Percentiles rank a stretch among this genome's conserved stretches.
Conservation (phyloP, 2,888 invertebrate species). For the Piscicola geometra region DNA sequence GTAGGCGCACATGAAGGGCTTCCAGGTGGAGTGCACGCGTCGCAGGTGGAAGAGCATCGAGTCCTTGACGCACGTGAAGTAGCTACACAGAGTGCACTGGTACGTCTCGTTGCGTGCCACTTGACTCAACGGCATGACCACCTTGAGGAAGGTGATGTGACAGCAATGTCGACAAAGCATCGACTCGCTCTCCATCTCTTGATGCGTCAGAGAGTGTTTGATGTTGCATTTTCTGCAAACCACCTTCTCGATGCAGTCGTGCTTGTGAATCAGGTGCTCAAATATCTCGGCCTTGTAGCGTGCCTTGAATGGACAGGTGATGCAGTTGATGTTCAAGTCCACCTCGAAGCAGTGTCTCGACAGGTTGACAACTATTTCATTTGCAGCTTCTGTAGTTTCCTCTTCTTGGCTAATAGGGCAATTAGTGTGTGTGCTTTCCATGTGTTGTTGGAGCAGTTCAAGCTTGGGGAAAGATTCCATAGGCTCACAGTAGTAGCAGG, state of each 20-base stretch:
- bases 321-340: conserved; percentile 21
- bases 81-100: conserved; percentile 34
- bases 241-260: conserved; percentile 25
- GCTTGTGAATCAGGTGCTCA: conserved; percentile 19
- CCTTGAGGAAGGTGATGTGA: background rate
- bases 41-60: conserved; percentile 35
- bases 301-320: conserved; percentile 31
- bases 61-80: conserved; percentile 23
- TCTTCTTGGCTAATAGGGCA: background rate
- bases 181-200: background rate
- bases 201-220: background rate
- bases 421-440: conserved; percentile 20
- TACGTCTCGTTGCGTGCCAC: background rate
- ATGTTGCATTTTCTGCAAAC: conserved; percentile 27
- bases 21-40: conserved; percentile 33
- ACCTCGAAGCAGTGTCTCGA: background rate
- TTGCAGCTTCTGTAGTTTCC: background rate
- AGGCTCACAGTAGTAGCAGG: background rate
- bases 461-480: background rate
- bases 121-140: background rate
- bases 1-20: conserved; percentile 36
- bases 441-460: conserved; percentile 7
- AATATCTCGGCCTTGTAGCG: background rate
- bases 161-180: conserved; percentile 10
- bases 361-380: background rate